Base-by-base conservation (phyloP, 2,888 invertebrate genomes). In the Ischnus inquisitorius region DNA sequence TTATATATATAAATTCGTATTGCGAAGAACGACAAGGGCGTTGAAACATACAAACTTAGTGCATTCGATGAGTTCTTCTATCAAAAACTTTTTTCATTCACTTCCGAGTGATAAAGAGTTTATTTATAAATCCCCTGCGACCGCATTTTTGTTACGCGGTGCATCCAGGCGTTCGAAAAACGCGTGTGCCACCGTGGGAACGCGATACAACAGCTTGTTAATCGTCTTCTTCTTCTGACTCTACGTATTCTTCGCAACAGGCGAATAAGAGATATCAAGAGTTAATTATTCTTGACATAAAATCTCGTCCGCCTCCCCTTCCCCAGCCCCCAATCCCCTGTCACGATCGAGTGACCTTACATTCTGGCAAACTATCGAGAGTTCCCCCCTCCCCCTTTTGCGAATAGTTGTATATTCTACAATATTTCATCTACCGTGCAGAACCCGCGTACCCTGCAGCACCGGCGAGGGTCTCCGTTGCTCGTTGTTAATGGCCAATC, bases 281-380 rank as follows among this genome's bases (percentile, higher is more conserved):
- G 79, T 71, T 54, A 79, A 79, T 79, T 79, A 79, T 79, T 76
- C 54, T 67, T 64, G 72, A 82, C 69, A 16, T 76, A 79, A 83
- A 76, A 79, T 79, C 65, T 62, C 71, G 71, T 72, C 57, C 46
- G 60, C 19, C 54, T n/a, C n/a, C n/a, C n/a, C n/a, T n/a, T n/a
- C n/a, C n/a, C n/a, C n/a, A n/a, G n/a, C 54, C 19, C 54, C 54
- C 34, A 8, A 34, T 34, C 43, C 60, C n/a, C 5, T 46, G 51
- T 48, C 65, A 71, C 71, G 64, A 78, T 80, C 77, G 62, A 67
- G 64, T 84, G 83, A 78, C 80, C 74, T 84, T 78, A 84, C 54
- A 81, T 75, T 75, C 64, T 60, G 69, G 51, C 75, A 39, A 84
- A 69, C 80, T 54, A 78, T 81, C 74, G 65, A 57, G 69, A 76